Conservation (phyloP, 2,113 vertebrate genomes). For the Hemibates koningsi region DNA sequence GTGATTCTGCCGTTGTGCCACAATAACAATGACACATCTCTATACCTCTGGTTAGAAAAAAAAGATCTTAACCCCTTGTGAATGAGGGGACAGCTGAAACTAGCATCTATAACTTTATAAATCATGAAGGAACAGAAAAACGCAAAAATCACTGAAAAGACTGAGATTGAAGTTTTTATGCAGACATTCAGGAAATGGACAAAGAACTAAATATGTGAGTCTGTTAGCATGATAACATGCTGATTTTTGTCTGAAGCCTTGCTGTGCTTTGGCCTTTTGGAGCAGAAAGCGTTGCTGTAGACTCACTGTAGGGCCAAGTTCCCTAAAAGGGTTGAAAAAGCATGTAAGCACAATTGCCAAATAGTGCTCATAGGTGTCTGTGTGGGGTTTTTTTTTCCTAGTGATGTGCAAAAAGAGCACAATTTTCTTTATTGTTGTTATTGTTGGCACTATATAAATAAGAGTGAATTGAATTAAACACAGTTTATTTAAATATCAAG, state of each 20-base stretch:
- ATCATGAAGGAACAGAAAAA: neutral
- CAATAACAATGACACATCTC: neutral
- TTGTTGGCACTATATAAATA: neutral
- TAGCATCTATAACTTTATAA: neutral
- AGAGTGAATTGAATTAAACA: neutral
- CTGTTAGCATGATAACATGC: neutral
- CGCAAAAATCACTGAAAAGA: neutral
- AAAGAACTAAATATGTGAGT: neutral
- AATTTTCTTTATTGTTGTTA: neutral
- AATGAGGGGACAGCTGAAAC: neutral
- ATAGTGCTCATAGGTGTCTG: neutral
- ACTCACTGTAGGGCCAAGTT: neutral
- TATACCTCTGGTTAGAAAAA: neutral
- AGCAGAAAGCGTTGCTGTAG: neutral
- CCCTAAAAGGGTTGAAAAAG: neutral
- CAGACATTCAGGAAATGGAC: neutral
- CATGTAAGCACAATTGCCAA: neutral
- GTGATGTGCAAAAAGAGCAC: neutral
- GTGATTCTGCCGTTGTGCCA: neutral
- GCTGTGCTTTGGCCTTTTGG: neutral
- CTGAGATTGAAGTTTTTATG: neutral
- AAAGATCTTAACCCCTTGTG: neutral
- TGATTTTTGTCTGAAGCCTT: neutral
- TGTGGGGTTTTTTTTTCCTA: fast-evolving
- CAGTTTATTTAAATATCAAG: neutral